A percentile compares a stretch with the other conserved stretches of the same genome.
phyloP scores from a whole-genome alignment of 1,140 invertebrate species.

The Drosophila jambulina region DNA sequence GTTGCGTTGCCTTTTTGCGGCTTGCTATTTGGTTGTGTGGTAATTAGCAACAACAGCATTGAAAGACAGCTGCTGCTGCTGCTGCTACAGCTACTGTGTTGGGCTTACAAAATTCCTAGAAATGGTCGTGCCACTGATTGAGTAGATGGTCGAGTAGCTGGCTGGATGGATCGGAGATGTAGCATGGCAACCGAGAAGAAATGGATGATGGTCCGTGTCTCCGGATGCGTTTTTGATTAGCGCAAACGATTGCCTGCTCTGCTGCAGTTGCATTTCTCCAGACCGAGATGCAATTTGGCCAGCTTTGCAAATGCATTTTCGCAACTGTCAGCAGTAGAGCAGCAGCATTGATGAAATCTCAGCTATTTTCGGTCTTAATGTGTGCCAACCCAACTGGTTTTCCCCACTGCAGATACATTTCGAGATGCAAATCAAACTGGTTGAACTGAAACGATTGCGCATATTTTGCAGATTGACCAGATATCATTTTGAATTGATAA shows the following conservation, averaged over 20 bases:
- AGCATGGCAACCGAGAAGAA: slow-evolving; percentile 7
- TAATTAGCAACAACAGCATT: slow-evolving; percentile 42
- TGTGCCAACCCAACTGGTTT: slow-evolving; percentile 44
- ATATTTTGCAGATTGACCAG: slow-evolving; percentile 40
- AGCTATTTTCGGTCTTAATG: slow-evolving; percentile 32
- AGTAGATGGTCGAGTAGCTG: slow-evolving; percentile 12
- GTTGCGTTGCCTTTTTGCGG: slow-evolving; percentile 38
- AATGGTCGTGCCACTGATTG: slow-evolving; percentile 35
- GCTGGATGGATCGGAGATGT: slow-evolving; percentile 15
- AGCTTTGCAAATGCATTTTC: slow-evolving; percentile 28
- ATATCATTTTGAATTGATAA: slow-evolving; percentile 48
- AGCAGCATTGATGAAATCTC: slow-evolving; percentile 31
- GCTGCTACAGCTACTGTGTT: slow-evolving; percentile 9
- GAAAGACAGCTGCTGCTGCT: slow-evolving; percentile 5
- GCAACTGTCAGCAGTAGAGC: slow-evolving; percentile 24
- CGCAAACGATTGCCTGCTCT: slow-evolving; percentile 21
- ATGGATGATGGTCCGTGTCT: slow-evolving; percentile 28
- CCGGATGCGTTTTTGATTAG: slow-evolving; percentile 50
- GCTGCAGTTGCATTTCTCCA: slow-evolving; percentile 11
- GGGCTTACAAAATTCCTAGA: slow-evolving; percentile 42
- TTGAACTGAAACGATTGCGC: slow-evolving; percentile 33
- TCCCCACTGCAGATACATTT: slow-evolving; percentile 28
- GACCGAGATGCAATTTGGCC: slow-evolving; percentile 23
- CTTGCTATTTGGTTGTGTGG: slow-evolving; percentile 33
- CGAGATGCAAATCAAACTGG: slow-evolving; percentile 55